A percentile compares a stretch with the other conserved stretches of the same genome.
These are phyloP conservation scores for Protobothrops mucrosquamatus DNA, from an alignment of 2,113 vertebrate genomes.

Conservation along the genomic window DNA sequence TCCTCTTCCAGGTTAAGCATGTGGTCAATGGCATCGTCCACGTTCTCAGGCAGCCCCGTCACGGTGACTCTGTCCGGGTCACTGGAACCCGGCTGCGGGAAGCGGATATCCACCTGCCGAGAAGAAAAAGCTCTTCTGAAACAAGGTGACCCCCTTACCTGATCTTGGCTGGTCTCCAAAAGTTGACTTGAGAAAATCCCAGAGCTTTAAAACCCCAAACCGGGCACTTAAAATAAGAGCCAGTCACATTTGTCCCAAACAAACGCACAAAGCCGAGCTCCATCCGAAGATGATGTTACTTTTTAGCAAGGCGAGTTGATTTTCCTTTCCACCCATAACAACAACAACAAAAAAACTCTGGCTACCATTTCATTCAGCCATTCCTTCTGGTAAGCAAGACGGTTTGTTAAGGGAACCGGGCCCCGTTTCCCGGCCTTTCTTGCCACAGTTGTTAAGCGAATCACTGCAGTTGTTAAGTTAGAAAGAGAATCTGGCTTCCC, in stretches of 20 bases:
- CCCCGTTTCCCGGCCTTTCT: not conserved
- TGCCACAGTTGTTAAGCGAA: not conserved
- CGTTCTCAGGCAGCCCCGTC: conserved; percentile 75
- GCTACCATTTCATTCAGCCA: not conserved
- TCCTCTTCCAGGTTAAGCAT: conserved; percentile 82
- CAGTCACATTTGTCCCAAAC: not conserved
- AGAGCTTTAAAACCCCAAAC: not conserved
- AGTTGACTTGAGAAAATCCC: not conserved
- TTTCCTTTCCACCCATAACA: not conserved
- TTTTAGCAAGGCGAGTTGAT: not conserved
- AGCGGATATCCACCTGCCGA: conserved; percentile 77
- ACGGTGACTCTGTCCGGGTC: conserved; percentile 78
- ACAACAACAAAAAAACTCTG: no score
- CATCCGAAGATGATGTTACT: not conserved
- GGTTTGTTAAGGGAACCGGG: not conserved
- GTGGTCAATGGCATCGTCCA: conserved; percentile 78
- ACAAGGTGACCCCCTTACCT: not conserved
- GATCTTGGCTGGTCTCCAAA: not conserved
- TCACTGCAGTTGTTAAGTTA: no score
- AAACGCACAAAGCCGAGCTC: not conserved
- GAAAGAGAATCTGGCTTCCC: not conserved
- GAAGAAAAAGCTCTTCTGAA: no score
- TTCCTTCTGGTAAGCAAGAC: not conserved
- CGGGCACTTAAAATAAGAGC: not conserved
- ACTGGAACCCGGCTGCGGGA: conserved; percentile 76